Conservation (phyloP, 2,797 vertebrate species). For the Halcyon chelicuti region DNA sequence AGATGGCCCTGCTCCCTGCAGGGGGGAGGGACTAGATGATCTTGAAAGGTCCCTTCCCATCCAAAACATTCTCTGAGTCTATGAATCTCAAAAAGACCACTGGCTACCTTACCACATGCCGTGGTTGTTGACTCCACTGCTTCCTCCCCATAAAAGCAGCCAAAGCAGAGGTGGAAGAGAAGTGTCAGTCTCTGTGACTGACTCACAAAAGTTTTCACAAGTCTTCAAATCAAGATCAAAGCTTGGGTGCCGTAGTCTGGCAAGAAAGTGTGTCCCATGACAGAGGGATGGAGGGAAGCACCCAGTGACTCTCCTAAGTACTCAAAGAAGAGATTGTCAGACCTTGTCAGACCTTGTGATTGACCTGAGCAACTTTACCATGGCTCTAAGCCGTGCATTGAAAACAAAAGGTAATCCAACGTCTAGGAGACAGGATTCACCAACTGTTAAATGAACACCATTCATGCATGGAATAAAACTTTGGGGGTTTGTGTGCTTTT, state of each 20-base stretch:
- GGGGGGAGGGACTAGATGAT: not conserved
- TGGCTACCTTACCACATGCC: rapidly evolving
- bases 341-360: not conserved
- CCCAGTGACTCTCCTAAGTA: not conserved
- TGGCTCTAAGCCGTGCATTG: not conserved
- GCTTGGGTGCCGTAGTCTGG: not conserved
- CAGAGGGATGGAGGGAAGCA: not conserved
- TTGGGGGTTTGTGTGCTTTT: not conserved
- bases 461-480: not conserved
- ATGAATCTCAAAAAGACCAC: not conserved
- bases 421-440: not conserved
- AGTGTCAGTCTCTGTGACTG: not conserved
- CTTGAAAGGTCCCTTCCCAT: not conserved
- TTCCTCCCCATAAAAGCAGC: not conserved
- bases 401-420: not conserved
- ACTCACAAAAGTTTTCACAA: not conserved
- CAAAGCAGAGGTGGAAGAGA: not conserved
- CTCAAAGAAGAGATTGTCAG: not conserved
- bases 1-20: not conserved
- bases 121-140: not conserved
- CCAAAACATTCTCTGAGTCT: not conserved
- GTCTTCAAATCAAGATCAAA: not conserved
- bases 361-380: not conserved
- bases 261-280: rapidly evolving
- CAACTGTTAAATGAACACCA: not conserved